Percentiles rank a stretch among this genome's conserved stretches.
These are phyloP conservation scores for Oryzias woworae DNA, from an alignment of 2,113 vertebrate genomes.

Conservation along the genomic window DNA sequence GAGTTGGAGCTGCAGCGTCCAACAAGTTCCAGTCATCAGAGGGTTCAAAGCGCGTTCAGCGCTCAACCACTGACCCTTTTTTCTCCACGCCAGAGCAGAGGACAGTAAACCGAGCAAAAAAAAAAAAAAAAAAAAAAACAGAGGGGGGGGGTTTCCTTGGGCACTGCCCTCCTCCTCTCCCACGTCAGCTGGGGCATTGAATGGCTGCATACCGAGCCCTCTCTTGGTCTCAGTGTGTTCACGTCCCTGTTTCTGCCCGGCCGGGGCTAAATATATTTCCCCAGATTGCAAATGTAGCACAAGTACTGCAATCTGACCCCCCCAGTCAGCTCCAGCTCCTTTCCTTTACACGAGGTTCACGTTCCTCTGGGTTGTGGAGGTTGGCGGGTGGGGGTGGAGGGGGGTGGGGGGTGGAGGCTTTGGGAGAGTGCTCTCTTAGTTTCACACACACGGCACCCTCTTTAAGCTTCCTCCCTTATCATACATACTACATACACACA, in stretches of 20 bases:
- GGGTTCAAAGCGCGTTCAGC: too few species aligned
- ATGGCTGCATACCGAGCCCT: constrained; percentile 78
- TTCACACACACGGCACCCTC: constrained; percentile 70
- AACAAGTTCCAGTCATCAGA: too few species aligned
- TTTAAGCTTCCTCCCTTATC: constrained; percentile 48
- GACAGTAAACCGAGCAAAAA: constrained; percentile 12
- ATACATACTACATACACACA: constrained; percentile 65
- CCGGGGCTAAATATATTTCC: constrained; percentile 91
- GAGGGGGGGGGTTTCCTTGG: constrained; percentile 58
- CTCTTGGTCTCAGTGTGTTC: constrained; percentile 68
- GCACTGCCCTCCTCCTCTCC: constrained; percentile 52
- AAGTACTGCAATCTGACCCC: constrained; percentile 90
- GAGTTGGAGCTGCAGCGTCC: too few species aligned
- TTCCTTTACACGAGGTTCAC: constrained; percentile 76
- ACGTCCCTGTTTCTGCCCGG: constrained; percentile 74
- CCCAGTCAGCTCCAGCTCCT: constrained; percentile 53
- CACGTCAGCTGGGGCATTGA: constrained; percentile 68
- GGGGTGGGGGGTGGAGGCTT: constrained; percentile 52
- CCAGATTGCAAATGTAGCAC: constrained; percentile 92
- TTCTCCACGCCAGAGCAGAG: too few species aligned
- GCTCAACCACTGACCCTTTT: too few species aligned
- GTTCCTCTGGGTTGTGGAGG: constrained; percentile 66
- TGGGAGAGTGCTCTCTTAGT: constrained; percentile 61
- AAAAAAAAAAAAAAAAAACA: constrained; percentile 16
- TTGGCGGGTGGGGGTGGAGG: constrained; percentile 30